A percentile compares a stretch with the other conserved stretches of the same genome.
Conservation (phyloP, 2,797 vertebrate species). For the Sciurus vulgaris region DNA sequence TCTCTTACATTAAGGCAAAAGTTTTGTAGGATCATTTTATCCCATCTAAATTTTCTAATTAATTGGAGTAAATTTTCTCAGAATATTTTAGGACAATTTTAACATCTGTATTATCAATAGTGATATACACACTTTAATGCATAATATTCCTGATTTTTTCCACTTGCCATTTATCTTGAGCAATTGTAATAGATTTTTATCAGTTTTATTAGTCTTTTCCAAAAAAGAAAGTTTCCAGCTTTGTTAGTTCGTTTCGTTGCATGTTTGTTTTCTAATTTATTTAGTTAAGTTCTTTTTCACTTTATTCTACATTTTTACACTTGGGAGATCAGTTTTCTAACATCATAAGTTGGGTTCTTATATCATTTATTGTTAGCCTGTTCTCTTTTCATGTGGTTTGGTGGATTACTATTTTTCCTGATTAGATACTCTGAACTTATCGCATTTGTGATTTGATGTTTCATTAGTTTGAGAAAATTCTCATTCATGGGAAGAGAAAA, state of each 20-base stretch:
- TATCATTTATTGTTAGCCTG: background rate
- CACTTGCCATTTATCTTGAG: background rate
- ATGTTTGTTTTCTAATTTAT: background rate
- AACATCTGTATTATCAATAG: background rate
- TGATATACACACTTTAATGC: background rate
- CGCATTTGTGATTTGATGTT: background rate
- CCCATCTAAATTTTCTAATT: background rate
- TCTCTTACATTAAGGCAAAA: too few species aligned
- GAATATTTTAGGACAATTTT: background rate
- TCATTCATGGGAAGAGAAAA: background rate
- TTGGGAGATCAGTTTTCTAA: background rate
- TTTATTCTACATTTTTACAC: background rate
- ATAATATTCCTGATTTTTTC: background rate
- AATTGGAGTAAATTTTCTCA: background rate
- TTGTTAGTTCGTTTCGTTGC: slow-evolving; percentile 1
- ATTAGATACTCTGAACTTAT: background rate
- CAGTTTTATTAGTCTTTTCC: background rate
- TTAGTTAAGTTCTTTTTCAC: background rate
- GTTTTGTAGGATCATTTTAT: background rate
- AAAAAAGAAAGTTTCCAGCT: background rate
- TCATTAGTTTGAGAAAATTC: background rate
- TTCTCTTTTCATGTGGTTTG: background rate
- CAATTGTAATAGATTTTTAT: background rate
- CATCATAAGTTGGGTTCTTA: background rate
- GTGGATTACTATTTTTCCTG: background rate